Base-by-base conservation (phyloP, 2,797 vertebrate genomes). In the Ceyx erithaca region DNA sequence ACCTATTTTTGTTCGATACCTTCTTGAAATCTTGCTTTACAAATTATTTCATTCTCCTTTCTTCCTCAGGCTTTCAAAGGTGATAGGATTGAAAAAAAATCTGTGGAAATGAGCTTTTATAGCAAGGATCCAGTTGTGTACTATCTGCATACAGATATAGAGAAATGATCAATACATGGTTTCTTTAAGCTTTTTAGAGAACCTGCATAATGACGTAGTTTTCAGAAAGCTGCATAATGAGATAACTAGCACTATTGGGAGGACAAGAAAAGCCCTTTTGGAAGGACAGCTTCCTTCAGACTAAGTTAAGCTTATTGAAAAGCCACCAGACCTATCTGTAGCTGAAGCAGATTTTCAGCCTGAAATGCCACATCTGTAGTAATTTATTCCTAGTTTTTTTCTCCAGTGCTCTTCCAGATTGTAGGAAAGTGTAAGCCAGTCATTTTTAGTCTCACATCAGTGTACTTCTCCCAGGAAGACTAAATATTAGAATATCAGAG, bases 1-100 rank as follows among this genome's bases (percentile, higher is more conserved):
- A 49, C n/a, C 55, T 83, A 30, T 22, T 93, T 59, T 45, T 88
- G 69, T 78, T 87, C 83, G 66, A 93, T 82, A 93, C 10, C 31
- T 83, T 20, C 40, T 62, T 63, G 16, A 78, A 93, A 93, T 77
- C 68, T 66, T 78, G 46, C 48, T 89, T 80, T 71, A 89, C 72
- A 87, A 92, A 78, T 87, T 66, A 85, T 89, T 69, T 89, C 52
- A 77, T 84, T 51, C 37, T 70, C 59, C 30, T 26, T 17, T 62
- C 52, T 70, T 89, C 54, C 58, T 86, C 35, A 48, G 54, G 46
- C 69, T 94, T 76, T 90, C 35, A 54, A 68, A 82, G 18, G 5
- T 70, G 62, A 79, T 35, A 18, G 22, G 25, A 79, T 9, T 63
- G 58, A 87, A 94, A 83, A 55, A 55, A 21, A 59, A 21, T 13